Evolutionary conservation across 2,888 invertebrate genomes (phyloP), one percentile per base, ranked within the genome.

Genomic region (Tolmerus cingulatus): DNA sequence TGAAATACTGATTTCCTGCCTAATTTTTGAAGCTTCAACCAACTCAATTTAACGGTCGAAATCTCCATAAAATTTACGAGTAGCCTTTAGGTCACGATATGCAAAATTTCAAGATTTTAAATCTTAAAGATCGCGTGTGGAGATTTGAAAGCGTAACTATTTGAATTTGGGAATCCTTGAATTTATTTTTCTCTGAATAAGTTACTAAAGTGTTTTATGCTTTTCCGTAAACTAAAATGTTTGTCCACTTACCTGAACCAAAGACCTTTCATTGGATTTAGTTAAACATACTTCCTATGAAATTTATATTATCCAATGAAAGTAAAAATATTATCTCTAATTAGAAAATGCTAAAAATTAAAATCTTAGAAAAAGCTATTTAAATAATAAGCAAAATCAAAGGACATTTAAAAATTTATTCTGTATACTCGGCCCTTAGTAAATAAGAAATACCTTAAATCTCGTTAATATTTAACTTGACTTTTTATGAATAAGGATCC

Each of bases 381-480:
- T n/a, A 66, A 66, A 66, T 66, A 66, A 66, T 66, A 66, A 66
- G 66, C 66, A 66, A 66, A 51, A 51, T 19, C 7, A 74, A 76
- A 76, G 76, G 40, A 34, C 34, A 37, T 76, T 76, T 76, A 37
- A 37, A 76, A 76, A 76, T 76, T 76, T 76, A 76, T 76, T 76
- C 37, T 76, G 34, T 76, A 76, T 40, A 76, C 34, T 76, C 76
- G 34, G 34, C 76, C 19, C 76, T 76, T 76, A 81, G 30, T 55
- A 51, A 81, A 51, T 55, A 81, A 81, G 46, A 81, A 81, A 81
- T 30, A 81, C 9, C 81, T 81, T 81, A 81, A 55, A 40, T 40
- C 23, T 57, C 23, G 0, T 40, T 84, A 66, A 40, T 74, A 66
- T 66, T 84, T 84, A 40, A 40, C 40, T 84, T 79, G 19, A 46